A percentile compares a stretch with the other conserved stretches of the same genome.
These are phyloP conservation scores for Zelleria hepariella DNA, from an alignment of 2,888 invertebrate species.

Conservation along the genomic window DNA sequence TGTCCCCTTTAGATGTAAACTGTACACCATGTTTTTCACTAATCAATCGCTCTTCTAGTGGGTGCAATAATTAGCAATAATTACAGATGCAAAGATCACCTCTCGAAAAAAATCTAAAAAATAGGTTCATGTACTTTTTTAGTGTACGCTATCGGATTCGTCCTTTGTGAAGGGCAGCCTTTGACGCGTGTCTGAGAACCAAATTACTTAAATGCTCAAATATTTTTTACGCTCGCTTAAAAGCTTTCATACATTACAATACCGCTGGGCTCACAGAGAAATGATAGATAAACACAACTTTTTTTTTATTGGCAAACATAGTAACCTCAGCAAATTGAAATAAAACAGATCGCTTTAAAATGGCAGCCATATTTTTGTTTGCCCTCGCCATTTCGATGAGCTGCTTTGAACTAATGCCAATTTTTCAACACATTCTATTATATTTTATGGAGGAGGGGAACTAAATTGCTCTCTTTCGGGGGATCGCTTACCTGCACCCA, in stretches of 20 bases:
- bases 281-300: background rate
- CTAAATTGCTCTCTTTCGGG: background rate
- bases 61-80: too few species aligned
- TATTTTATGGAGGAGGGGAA: background rate
- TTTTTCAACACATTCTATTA: background rate
- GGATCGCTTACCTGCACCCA: slow-evolving; percentile 14
- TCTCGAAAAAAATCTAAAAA: too few species aligned
- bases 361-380: too few species aligned
- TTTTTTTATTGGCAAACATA: background rate
- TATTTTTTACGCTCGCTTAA: background rate
- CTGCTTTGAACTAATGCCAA: background rate
- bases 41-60: too few species aligned
- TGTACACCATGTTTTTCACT: too few species aligned
- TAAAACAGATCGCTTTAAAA: too few species aligned
- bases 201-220: background rate
- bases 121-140: background rate
- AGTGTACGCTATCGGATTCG: background rate
- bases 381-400: too few species aligned
- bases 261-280: background rate
- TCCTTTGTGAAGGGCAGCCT: background rate
- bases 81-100: background rate
- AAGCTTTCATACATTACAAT: background rate
- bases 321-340: too few species aligned
- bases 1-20: too few species aligned
- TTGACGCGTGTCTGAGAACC: background rate